Percentiles rank a stretch among this genome's conserved stretches.
Evolutionary conservation across 53 echinoderm and acorn worm genomes (phyloP).

Genomic region (Echinarachnius parma): DNA sequence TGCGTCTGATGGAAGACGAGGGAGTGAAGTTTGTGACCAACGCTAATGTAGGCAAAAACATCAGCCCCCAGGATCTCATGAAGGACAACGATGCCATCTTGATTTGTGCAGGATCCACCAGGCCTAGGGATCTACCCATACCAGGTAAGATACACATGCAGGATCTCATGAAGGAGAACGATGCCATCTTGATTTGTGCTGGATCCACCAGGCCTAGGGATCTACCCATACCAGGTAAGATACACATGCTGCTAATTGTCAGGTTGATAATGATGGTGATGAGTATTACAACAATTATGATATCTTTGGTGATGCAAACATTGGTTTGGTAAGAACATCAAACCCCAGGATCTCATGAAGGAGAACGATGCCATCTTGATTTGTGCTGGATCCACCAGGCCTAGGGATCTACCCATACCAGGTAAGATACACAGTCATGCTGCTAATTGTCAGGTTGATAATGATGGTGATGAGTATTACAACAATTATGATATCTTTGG

Average conservation of each 20-base stretch:
- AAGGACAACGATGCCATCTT: slow-evolving; percentile 83
- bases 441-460: no score
- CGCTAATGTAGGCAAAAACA: slow-evolving; percentile 62
- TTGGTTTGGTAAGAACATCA: slow-evolving; percentile 74
- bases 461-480: slow-evolving; percentile 54
- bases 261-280: slow-evolving; percentile 15
- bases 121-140: slow-evolving; percentile 88
- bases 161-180: slow-evolving; percentile 44
- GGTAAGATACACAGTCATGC: slow-evolving; percentile 61
- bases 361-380: slow-evolving; percentile 85
- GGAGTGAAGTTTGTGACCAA: slow-evolving; percentile 81
- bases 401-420: slow-evolving; percentile 87
- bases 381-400: slow-evolving; percentile 84
- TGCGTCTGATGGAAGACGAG: slow-evolving; percentile 84
- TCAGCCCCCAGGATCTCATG: slow-evolving; percentile 64
- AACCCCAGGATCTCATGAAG: slow-evolving; percentile 59
- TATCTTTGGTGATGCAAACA: not conserved
- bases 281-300: not conserved
- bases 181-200: slow-evolving; percentile 46
- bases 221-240: slow-evolving; percentile 82
- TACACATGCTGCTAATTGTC: slow-evolving; percentile 1
- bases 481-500: not conserved
- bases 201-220: slow-evolving; percentile 92
- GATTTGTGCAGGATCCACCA: slow-evolving; percentile 82
- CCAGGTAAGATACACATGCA: slow-evolving; percentile 56